Evolutionary conservation across 1,140 invertebrate species (phyloP).

Genomic region (Psilanteris sp.): DNA sequence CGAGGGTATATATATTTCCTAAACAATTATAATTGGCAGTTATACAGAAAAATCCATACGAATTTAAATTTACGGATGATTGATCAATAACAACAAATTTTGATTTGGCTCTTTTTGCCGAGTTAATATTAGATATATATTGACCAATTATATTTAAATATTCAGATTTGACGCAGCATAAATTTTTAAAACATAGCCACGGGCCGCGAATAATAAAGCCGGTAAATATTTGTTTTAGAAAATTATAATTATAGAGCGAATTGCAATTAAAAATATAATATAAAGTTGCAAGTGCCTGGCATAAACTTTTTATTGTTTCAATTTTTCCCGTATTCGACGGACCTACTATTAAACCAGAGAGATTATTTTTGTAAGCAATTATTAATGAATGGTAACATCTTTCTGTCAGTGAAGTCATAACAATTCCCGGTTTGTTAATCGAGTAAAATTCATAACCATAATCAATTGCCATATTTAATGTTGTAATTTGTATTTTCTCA

Average conservation of each 20-base stretch:
- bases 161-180: slow-evolving; percentile 83
- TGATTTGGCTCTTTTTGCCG: slow-evolving; percentile 79
- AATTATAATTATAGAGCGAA: slow-evolving; percentile 82
- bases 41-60: slow-evolving; percentile 83
- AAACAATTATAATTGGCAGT: slow-evolving; percentile 83
- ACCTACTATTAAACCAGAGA: slow-evolving; percentile 84
- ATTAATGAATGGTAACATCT: slow-evolving; percentile 94
- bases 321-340: slow-evolving; percentile 86
- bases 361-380: slow-evolving; percentile 85
- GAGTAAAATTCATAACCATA: slow-evolving; percentile 89
- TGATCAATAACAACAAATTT: slow-evolving; percentile 83
- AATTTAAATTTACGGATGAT: slow-evolving; percentile 81
- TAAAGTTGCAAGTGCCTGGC: slow-evolving; percentile 83
- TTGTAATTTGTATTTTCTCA: slow-evolving; percentile 87
- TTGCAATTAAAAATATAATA: slow-evolving; percentile 86
- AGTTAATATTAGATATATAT: slow-evolving; percentile 80
- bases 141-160: slow-evolving; percentile 80
- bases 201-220: slow-evolving; percentile 84
- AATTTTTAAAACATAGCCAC: slow-evolving; percentile 87
- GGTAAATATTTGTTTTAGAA: slow-evolving; percentile 82
- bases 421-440: slow-evolving; percentile 85
- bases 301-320: slow-evolving; percentile 85
- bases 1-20: slow-evolving; percentile 82
- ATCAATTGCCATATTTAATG: slow-evolving; percentile 89
- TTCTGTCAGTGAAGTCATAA: slow-evolving; percentile 94